Percentiles rank a stretch among this genome's conserved stretches.
Conservation (phyloP, 2,888 invertebrate genomes). For the Carabus problematicus region DNA sequence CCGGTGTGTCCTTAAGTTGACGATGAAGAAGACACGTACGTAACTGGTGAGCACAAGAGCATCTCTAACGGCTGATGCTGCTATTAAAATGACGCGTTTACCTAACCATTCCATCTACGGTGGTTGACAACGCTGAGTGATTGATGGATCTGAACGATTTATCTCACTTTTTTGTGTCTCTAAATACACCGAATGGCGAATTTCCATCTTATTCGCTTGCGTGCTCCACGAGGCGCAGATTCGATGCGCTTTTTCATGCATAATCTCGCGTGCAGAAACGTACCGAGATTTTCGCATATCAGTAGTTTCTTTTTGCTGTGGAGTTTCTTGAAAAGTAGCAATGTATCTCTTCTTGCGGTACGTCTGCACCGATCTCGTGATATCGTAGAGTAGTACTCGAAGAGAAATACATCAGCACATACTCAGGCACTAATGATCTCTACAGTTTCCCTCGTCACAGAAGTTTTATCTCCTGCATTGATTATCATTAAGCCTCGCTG, state of each 20-base stretch:
- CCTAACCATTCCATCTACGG: slow-evolving; percentile 27
- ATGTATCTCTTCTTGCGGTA: too few species aligned
- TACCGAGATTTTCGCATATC: not conserved
- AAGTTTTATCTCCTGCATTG: too few species aligned
- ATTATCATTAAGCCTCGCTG: too few species aligned
- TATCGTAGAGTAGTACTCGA: too few species aligned
- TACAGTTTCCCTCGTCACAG: too few species aligned
- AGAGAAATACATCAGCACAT: too few species aligned
- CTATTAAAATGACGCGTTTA: slow-evolving; percentile 40
- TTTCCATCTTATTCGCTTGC: slow-evolving; percentile 15
- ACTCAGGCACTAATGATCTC: too few species aligned
- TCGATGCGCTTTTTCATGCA: not conserved
- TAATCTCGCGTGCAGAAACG: slow-evolving; percentile 1
- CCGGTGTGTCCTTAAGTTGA: too few species aligned
- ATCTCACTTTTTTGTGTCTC: slow-evolving; percentile 22
- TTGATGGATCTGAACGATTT: slow-evolving; percentile 26
- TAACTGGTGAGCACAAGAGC: too few species aligned
- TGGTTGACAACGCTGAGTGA: slow-evolving; percentile 12
- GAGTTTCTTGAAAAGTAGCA: too few species aligned
- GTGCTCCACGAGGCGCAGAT: slow-evolving; percentile 10
- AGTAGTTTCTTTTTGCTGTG: not conserved
- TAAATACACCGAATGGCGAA: slow-evolving; percentile 23
- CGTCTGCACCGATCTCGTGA: too few species aligned
- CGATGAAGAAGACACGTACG: too few species aligned
- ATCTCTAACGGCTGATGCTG: slow-evolving; percentile 9